Base-by-base conservation (phyloP, 2,113 vertebrate species). In the Sander vitreus region DNA sequence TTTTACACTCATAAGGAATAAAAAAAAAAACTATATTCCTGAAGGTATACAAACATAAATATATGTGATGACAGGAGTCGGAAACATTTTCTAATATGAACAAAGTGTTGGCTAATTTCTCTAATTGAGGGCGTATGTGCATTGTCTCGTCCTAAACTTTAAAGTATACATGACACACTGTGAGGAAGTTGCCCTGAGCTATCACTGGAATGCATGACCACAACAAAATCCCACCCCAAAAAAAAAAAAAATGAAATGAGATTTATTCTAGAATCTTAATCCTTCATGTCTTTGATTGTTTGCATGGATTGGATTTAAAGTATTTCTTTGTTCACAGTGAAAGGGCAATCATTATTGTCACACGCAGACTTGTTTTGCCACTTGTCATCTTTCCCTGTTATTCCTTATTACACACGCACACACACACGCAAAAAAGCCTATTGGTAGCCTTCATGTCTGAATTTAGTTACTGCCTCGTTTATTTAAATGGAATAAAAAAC, bases 31-130 rank as follows among this genome's bases (percentile, higher is more conserved):
- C 5, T 25, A 11, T n/a, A 25, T 39, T 0, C 25, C 27, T 33
- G 3, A 33, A 27, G 14, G 12, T 27, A 16, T 65, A 70, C 55
- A 62, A 66, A 59, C 6, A 18, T 62, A 6, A 51, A 19, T 27
- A 9, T 39, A 3, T 50, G 16, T 2, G 19, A 19, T 48, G 30
- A 67, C 15, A 73, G 2, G 33, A 62, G 7, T 19, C 9, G 0
- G 12, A 77, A 66, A 43, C n/a, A 59, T 60, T 68, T 11, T 83
- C 4, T 39, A 57, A n/a, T 43, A 18, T 57, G 2, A 55, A 45
- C 27, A 30, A 36, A 62, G 16, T 7, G 48, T 62, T 25, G 11
- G 23, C 27, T 43, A 76, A 33, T 73, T 74, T 36, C 15, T 68
- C 43, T 62, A 27, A 54, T 54, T 43, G 13, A 72, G 45, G 60